Conservation (phyloP, 1,140 invertebrate species). For the Macrobrachium nipponense region DNA sequence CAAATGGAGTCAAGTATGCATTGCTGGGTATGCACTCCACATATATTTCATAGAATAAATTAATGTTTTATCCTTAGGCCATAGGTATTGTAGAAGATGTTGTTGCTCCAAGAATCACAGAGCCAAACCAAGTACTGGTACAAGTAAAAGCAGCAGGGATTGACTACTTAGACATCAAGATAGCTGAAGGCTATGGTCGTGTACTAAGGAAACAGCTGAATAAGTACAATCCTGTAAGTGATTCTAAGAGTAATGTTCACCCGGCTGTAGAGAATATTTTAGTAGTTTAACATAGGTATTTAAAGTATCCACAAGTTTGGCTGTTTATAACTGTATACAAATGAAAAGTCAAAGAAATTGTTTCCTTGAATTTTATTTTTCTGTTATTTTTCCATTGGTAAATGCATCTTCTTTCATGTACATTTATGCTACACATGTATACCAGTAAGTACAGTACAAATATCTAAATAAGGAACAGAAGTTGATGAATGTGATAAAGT, state of each 20-base stretch:
- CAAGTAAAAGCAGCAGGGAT: constrained; percentile 77
- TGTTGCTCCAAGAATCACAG: constrained; percentile 72
- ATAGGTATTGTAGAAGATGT: constrained; percentile 72
- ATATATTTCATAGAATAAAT: neutral
- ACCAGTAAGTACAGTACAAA: too few relatives aligned
- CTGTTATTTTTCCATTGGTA: neutral
- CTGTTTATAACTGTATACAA: too few relatives aligned
- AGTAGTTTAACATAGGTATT: neutral
- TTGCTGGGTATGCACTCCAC: neutral
- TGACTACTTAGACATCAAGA: constrained; percentile 76
- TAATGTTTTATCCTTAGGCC: constrained; percentile 28
- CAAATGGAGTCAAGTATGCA: neutral
- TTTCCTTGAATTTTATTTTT: too few relatives aligned
- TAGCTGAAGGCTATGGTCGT: constrained; percentile 75
- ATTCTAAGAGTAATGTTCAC: neutral
- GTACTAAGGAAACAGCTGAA: constrained; percentile 72
- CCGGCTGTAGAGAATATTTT: neutral
- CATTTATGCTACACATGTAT: too few relatives aligned
- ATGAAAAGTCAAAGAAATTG: too few relatives aligned
- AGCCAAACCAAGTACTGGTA: constrained; percentile 75
- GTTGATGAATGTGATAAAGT: too few relatives aligned
- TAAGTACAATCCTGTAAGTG: constrained; percentile 71
- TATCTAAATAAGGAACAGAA: too few relatives aligned
- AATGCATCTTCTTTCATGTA: neutral
- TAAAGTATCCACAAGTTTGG: too few relatives aligned